A percentile compares a stretch with the other conserved stretches of the same genome.
phyloP scores from a whole-genome alignment of 2,888 invertebrate genomes.

The Bimastos eiseni region DNA sequence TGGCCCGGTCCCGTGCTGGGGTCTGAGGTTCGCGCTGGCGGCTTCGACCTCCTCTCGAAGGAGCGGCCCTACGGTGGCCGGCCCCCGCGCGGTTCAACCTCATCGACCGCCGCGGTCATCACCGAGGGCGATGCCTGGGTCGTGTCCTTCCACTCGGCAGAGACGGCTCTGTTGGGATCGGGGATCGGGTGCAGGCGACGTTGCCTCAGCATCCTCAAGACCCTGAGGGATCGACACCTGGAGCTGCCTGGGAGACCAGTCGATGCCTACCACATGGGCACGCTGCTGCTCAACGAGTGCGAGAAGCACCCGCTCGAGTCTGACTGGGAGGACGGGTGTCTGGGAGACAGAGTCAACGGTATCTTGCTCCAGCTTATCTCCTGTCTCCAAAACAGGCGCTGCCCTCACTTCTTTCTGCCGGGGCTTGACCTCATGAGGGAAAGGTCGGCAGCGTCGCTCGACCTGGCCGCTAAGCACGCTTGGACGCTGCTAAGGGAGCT shows the following conservation, averaged over 20 bases:
- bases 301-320: constrained; percentile 90
- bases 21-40: constrained; percentile 89
- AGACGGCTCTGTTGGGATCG: constrained; percentile 81
- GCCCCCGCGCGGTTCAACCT: background rate
- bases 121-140: constrained; percentile 92
- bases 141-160: constrained; percentile 84
- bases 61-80: constrained; percentile 66
- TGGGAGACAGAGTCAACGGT: constrained; percentile 88
- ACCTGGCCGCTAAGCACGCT: constrained; percentile 88
- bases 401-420: constrained; percentile 92
- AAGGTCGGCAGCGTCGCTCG: constrained; percentile 78
- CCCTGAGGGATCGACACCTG: constrained; percentile 83
- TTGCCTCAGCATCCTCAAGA: constrained; percentile 84
- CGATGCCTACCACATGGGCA: constrained; percentile 80
- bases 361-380: constrained; percentile 91
- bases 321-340: constrained; percentile 88
- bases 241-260: constrained; percentile 82
- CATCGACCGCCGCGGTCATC: constrained; percentile 62
- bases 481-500: constrained; percentile 89
- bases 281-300: constrained; percentile 87
- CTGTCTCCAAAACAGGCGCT: constrained; percentile 88
- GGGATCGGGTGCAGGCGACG: constrained; percentile 82
- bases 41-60: constrained; percentile 87
- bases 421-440: constrained; percentile 89
- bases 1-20: constrained; percentile 91